A percentile compares a stretch with the other conserved stretches of the same genome.
Conservation (phyloP, 1,140 invertebrate genomes). For the Drosophila melanica region DNA sequence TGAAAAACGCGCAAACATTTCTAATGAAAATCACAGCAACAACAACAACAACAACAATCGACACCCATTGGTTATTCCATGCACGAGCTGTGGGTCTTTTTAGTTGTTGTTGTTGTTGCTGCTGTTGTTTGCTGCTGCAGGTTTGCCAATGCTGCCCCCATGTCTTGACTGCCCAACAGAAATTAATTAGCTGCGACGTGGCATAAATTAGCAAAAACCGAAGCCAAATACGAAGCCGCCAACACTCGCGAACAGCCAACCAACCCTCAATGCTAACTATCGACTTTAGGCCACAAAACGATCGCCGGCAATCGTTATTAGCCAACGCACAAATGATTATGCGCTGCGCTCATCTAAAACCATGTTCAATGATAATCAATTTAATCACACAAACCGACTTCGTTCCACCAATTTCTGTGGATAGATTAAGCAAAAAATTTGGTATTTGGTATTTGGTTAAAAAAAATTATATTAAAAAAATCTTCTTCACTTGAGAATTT, state of each 20-base stretch:
- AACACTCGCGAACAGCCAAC: not conserved
- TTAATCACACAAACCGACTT: too few species aligned
- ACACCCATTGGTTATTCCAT: slow-evolving; percentile 56
- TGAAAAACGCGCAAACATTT: slow-evolving; percentile 67
- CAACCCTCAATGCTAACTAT: not conserved
- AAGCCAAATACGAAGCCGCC: slow-evolving; percentile 16
- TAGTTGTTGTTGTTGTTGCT: slow-evolving; percentile 26
- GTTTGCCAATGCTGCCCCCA: slow-evolving; percentile 35
- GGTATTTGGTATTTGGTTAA: too few species aligned
- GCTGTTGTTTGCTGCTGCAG: slow-evolving; percentile 23
- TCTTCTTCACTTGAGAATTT: too few species aligned
- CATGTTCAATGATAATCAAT: not conserved
- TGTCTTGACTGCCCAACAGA: slow-evolving; percentile 62
- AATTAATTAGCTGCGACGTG: slow-evolving; percentile 76
- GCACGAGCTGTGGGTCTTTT: slow-evolving; percentile 62
- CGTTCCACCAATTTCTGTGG: too few species aligned
- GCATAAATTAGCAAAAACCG: slow-evolving; percentile 70
- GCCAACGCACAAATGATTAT: not conserved
- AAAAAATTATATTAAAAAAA: too few species aligned
- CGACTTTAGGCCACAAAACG: slow-evolving; percentile 4
- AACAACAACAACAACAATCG: slow-evolving; percentile 18
- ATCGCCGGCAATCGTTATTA: not conserved
- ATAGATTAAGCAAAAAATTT: too few species aligned
- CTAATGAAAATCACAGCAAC: slow-evolving; percentile 65
- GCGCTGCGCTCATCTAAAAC: not conserved